Conservation (phyloP, 1,140 invertebrate species). For the Lamellibrachia luymesi region DNA sequence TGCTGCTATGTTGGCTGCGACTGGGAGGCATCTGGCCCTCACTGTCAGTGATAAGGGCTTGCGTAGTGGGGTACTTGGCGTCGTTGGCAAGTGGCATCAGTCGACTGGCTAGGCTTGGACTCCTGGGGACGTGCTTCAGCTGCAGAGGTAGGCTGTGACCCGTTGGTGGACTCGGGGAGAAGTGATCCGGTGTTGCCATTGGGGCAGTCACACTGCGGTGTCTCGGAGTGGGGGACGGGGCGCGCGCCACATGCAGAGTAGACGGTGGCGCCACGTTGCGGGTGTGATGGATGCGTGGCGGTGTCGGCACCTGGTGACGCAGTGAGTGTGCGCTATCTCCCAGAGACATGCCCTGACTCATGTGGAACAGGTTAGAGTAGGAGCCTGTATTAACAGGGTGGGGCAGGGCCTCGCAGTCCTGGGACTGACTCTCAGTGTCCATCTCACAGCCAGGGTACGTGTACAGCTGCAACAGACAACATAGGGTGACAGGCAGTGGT, state of each 20-base stretch:
- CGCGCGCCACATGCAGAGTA: neutral
- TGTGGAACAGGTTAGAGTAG: slow-evolving; percentile 85
- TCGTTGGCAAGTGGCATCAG: slow-evolving; percentile 24
- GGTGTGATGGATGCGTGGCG: neutral
- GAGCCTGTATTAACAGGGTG: slow-evolving; percentile 88
- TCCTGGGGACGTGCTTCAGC: neutral
- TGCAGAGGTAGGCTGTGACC: slow-evolving; percentile 10
- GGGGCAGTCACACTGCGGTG: slow-evolving; percentile 32
- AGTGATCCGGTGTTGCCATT: slow-evolving; percentile 40
- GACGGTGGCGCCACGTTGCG: neutral
- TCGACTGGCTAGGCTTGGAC: slow-evolving; percentile 50
- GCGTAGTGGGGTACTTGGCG: slow-evolving; percentile 21
- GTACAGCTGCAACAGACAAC: neutral
- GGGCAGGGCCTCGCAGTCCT: slow-evolving; percentile 88
- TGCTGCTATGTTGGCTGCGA: slow-evolving; percentile 18
- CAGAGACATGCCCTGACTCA: slow-evolving; percentile 33
- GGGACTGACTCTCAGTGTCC: slow-evolving; percentile 60
- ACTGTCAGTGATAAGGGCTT: slow-evolving; percentile 22
- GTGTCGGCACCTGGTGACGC: slow-evolving; percentile 10
- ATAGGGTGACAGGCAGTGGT: neutral
- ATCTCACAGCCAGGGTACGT: slow-evolving; percentile 12
- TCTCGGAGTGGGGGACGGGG: slow-evolving; percentile 36
- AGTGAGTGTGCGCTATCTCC: slow-evolving; percentile 29
- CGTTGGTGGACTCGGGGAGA: slow-evolving; percentile 31
- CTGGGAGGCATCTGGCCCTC: slow-evolving; percentile 17